Percentiles rank a stretch among this genome's conserved stretches.
phyloP scores from a whole-genome alignment of 2,888 invertebrate genomes.

The Rhagophthalmus giganteus region DNA sequence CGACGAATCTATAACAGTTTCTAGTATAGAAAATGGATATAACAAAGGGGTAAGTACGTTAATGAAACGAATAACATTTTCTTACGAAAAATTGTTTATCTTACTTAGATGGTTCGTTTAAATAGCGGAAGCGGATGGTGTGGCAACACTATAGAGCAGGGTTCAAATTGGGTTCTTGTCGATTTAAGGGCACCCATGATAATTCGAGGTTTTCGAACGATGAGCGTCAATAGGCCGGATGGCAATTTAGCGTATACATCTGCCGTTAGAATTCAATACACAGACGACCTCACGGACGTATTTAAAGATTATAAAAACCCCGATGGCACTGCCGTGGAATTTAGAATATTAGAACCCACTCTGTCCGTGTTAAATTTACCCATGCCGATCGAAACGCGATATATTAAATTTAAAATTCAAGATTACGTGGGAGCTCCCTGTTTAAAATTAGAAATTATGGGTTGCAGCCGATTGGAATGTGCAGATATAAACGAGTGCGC shows the following conservation, averaged over 20 bases:
- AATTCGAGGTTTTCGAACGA: slow-evolving; percentile 86
- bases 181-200: slow-evolving; percentile 88
- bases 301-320: slow-evolving; percentile 92
- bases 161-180: slow-evolving; percentile 85
- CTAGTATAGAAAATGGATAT: slow-evolving; percentile 80
- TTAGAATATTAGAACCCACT: slow-evolving; percentile 85
- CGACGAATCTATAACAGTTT: slow-evolving; percentile 85
- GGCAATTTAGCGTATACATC: slow-evolving; percentile 87
- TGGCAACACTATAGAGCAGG: slow-evolving; percentile 81
- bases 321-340: slow-evolving; percentile 90
- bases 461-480: slow-evolving; percentile 88
- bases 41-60: slow-evolving; percentile 69
- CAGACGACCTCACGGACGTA: slow-evolving; percentile 84
- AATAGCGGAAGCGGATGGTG: slow-evolving; percentile 89
- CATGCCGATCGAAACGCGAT: slow-evolving; percentile 88
- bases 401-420: slow-evolving; percentile 78
- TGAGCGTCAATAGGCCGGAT: slow-evolving; percentile 81
- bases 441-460: slow-evolving; percentile 88
- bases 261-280: slow-evolving; percentile 85
- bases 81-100: slow-evolving; percentile 32
- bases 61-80: slow-evolving; percentile 14
- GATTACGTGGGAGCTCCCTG: slow-evolving; percentile 89
- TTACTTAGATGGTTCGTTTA: slow-evolving; percentile 73
- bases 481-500: slow-evolving; percentile 87
- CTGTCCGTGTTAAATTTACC: slow-evolving; percentile 89